These are phyloP conservation scores for Drosophila sp. DNA, from an alignment of 1,140 invertebrate genomes.

Conservation along the genomic window DNA sequence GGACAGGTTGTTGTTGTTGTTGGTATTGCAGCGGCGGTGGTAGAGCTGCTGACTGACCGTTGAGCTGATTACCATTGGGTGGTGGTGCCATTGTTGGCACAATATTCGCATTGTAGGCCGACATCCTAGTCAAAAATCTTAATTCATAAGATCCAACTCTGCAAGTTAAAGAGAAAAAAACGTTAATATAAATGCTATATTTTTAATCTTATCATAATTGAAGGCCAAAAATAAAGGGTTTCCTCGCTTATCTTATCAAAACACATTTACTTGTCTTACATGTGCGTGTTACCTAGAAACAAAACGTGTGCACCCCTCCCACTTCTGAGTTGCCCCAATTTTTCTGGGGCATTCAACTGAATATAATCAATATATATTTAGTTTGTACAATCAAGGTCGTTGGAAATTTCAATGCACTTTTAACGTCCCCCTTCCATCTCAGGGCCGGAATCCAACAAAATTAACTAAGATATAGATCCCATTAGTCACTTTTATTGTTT, in stretches of 20 bases:
- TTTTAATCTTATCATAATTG: constrained; percentile 39
- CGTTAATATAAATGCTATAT: constrained; percentile 11
- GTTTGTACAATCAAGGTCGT: not conserved
- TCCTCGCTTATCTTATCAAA: constrained; percentile 5
- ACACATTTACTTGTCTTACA: not conserved
- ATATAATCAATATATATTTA: constrained; percentile 2
- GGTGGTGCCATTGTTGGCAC: constrained; percentile 52
- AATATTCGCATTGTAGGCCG: constrained; percentile 72
- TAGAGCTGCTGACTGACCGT: constrained; percentile 47
- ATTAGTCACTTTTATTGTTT: too few relatives aligned
- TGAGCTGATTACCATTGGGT: constrained; percentile 52
- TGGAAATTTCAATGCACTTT: not conserved
- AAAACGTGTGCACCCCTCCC: not conserved
- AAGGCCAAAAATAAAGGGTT: constrained; percentile 24
- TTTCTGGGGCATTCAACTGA: not conserved
- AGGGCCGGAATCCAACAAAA: too few relatives aligned
- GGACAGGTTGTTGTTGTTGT: constrained; percentile 30
- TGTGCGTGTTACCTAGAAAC: not conserved
- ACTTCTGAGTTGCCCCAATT: not conserved
- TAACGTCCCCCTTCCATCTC: not conserved
- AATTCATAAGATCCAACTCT: constrained; percentile 70
- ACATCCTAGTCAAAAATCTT: constrained; percentile 57
- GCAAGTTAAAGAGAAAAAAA: constrained; percentile 30
- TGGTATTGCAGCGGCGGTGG: constrained; percentile 25
- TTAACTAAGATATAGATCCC: too few relatives aligned